phyloP scores from a whole-genome alignment of 2,888 invertebrate genomes.

The Drosophila melanosoma region DNA sequence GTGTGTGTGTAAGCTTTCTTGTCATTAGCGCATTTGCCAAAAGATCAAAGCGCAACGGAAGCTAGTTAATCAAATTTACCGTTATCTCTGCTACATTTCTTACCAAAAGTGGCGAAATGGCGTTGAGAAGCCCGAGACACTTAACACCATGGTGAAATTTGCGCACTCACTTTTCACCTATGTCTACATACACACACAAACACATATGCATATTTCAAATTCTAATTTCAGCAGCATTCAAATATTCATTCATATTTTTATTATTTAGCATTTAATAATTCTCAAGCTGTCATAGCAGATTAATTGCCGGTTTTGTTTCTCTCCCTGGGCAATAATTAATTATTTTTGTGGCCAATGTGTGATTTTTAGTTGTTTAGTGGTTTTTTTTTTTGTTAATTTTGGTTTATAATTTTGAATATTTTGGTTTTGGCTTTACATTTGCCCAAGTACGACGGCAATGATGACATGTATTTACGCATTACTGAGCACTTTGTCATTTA shows the following conservation, averaged over 20 bases:
- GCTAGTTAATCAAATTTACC: slow-evolving; percentile 55
- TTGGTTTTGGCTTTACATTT: slow-evolving; percentile 49
- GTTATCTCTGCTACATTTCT: slow-evolving; percentile 63
- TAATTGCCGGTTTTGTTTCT: slow-evolving; percentile 44
- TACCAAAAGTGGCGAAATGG: slow-evolving; percentile 53
- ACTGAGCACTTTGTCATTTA: slow-evolving; percentile 78
- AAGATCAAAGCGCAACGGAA: slow-evolving; percentile 74
- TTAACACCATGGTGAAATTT: slow-evolving; percentile 41
- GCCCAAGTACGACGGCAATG: slow-evolving; percentile 61
- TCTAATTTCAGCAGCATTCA: slow-evolving; percentile 2
- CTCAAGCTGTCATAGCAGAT: slow-evolving; percentile 62
- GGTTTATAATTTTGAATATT: slow-evolving; percentile 26
- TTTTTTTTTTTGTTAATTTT: slow-evolving; percentile 6
- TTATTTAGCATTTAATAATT: slow-evolving; percentile 22
- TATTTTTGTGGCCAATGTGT: slow-evolving; percentile 31
- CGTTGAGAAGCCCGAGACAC: slow-evolving; percentile 22
- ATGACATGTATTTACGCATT: slow-evolving; percentile 77
- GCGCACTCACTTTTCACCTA: background rate
- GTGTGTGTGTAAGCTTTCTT: slow-evolving; percentile 46
- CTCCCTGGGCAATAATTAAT: slow-evolving; percentile 48
- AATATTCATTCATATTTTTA: slow-evolving; percentile 51
- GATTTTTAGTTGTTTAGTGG: slow-evolving; percentile 28
- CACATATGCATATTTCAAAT: background rate
- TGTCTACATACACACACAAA: background rate
- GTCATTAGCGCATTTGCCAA: slow-evolving; percentile 64